phyloP scores from a whole-genome alignment of 2,888 invertebrate genomes.

The Morpho helenor region DNA sequence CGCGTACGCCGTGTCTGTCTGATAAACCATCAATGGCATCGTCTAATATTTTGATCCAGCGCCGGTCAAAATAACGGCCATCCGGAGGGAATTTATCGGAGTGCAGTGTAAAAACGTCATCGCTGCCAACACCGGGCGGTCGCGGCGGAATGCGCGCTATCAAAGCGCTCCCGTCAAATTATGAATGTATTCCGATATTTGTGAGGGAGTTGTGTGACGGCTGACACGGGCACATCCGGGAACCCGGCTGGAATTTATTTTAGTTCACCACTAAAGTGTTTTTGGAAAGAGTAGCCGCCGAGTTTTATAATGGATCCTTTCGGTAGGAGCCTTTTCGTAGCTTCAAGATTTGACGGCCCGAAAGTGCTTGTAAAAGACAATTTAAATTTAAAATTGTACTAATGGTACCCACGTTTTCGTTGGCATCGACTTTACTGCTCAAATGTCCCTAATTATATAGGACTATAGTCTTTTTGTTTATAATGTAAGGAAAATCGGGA shows the following conservation, averaged over 20 bases:
- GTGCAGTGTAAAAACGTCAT: slow-evolving; percentile 62
- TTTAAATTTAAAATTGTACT: too few relatives aligned
- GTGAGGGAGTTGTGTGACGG: slow-evolving; percentile 68
- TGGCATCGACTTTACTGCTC: too few relatives aligned
- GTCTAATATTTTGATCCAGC: slow-evolving; percentile 55
- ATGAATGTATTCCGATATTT: slow-evolving; percentile 70
- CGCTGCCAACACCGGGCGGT: slow-evolving; percentile 47
- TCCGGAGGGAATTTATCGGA: slow-evolving; percentile 62
- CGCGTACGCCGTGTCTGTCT: too few relatives aligned
- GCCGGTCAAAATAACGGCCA: slow-evolving; percentile 51
- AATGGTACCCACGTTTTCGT: too few relatives aligned
- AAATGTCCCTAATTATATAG: too few relatives aligned
- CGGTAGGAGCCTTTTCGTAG: too few relatives aligned
- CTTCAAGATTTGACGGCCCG: too few relatives aligned
- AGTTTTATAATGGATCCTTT: too few relatives aligned
- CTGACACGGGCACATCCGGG: slow-evolving; percentile 64
- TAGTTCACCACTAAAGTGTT: slow-evolving; percentile 21
- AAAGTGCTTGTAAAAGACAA: too few relatives aligned
- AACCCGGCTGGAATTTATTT: slow-evolving; percentile 42
- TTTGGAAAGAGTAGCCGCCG: not conserved
- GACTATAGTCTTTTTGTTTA: too few relatives aligned
- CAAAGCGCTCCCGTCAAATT: slow-evolving; percentile 66
- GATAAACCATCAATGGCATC: too few relatives aligned
- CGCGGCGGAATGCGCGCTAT: slow-evolving; percentile 42
- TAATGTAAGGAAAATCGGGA: too few relatives aligned